Evolutionary conservation across 2,797 vertebrate genomes (phyloP), one percentile per base, ranked within the genome.

Genomic region (Prunella strophiata): DNA sequence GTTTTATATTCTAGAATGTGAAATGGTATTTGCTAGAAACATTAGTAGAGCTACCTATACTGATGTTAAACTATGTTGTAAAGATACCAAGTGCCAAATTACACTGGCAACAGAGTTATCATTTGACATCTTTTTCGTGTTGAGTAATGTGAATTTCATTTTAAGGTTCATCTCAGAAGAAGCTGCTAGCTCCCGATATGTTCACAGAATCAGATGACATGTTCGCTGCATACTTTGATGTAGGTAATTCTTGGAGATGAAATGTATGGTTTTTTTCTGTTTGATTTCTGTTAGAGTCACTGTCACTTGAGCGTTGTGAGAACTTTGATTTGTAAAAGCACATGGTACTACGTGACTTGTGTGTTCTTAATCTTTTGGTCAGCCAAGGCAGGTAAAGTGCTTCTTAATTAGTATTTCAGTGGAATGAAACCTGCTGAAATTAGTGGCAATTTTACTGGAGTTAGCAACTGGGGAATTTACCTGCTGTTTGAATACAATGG

Each of bases 201-300:
- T 99, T 99, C 97, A 99, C 98, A 32, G 99, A 99, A 97, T 99
- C 99, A 16, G 99, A 99, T 91, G 99, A 99, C 95, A 99, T 99
- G 99, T 99, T 99, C 80, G 99, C 99, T 91, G 99, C 99, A 3
- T 99, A 99, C 97, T 99, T 99, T 98, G 99, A 99, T 94, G 99
- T 99, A 98, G 98, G 99, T 99, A 96, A 92, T 92, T 95, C 95
- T 95, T 85, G 34, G 62, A 76, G 42, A 32, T 79, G 0, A 93
- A 84, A 87, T 45, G 10, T 43, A 12, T 59, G 19, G 3, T 3
- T 12, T 16, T 48, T 36, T 67, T 67, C 52, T 74, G 2, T 51
- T 72, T 50, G 30, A 5, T 51, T 87, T 55, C 45, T 67, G 3
- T 68, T 87, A 29, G 16, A 40, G 32, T 65, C 50, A 19, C n/a